These are phyloP conservation scores for Catharus bicknelli DNA, from an alignment of 2,113 vertebrate species.

Conservation along the genomic window DNA sequence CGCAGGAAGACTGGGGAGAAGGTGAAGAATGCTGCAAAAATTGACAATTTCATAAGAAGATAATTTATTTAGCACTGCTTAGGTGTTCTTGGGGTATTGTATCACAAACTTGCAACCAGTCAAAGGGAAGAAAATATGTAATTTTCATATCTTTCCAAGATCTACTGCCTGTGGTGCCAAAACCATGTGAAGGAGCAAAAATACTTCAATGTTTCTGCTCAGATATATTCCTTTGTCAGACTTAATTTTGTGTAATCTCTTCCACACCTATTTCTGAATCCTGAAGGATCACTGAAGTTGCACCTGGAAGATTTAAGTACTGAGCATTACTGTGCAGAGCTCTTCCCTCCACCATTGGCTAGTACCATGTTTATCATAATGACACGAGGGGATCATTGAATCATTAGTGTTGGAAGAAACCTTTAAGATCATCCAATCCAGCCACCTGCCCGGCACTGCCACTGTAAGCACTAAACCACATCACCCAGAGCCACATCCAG, in stretches of 20 bases:
- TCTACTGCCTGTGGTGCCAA: background rate
- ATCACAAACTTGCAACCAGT: background rate
- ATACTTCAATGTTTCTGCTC: background rate
- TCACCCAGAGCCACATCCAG: fast-evolving
- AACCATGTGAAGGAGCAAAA: background rate
- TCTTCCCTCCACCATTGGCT: background rate
- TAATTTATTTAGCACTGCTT: background rate
- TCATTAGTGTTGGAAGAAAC: background rate
- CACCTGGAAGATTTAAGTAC: background rate
- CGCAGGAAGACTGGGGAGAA: fast-evolving
- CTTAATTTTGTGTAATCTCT: background rate
- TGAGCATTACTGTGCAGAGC: background rate
- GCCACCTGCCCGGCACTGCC: background rate
- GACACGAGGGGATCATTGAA: background rate
- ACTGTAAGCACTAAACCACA: background rate
- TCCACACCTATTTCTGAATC: background rate
- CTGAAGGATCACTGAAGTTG: background rate
- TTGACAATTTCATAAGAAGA: background rate
- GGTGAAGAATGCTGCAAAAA: background rate
- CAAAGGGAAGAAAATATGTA: background rate
- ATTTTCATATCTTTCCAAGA: background rate
- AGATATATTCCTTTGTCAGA: background rate
- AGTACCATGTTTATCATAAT: background rate
- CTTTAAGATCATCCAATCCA: background rate
- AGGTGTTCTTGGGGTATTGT: background rate